Base-by-base conservation (phyloP, 1,140 invertebrate species). In the Diabrotica undecimpunctata region DNA sequence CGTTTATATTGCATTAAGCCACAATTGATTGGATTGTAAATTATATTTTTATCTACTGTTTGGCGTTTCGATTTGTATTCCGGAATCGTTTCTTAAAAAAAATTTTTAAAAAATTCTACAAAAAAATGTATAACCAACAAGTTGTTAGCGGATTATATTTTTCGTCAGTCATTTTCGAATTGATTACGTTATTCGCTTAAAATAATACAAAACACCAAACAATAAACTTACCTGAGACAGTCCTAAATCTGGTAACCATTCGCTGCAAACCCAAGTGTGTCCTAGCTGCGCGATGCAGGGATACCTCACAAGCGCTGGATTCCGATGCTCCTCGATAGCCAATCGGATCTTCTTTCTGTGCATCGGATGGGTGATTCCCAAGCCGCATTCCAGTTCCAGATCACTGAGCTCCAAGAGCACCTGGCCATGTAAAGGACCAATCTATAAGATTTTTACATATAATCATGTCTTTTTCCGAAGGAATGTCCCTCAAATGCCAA, bases 321-420 rank as follows among this genome's bases (percentile, higher is more conserved):
- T 86, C 56, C 94, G 79, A 65, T 95, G 90, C 78, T 96, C 94
- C 75, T 97, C 95, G 69, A 97, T 96, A 14, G 95, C 94, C 66
- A 97, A 83, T n/a, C 94, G 83, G 39, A 97, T 80, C 76, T 97
- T 97, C 80, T 95, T 94, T 66, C 93, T 84, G 78, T 97, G 95
- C 83, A 97, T 90, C 6, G 93, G 90, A 83, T 96, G 94, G 12
- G 86, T 85, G 58, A 97, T 90, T 6, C 93, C 93, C 14, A 97
- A 81, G 0, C 93, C 93, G 5, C 90, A 88, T 79, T 95, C 92
- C 69, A 96, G 78, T 77, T 97, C 94, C 10, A 88, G 85, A 77
- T 97, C 94, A 74, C 88, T 93, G 68, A 96, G 80, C 81, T 95
- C 94, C 57, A 96, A 83, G 69, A 97, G 81, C 68, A 97, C 90